Evolutionary conservation across 2,113 vertebrate genomes (phyloP), one percentile per base, ranked within the genome.

Genomic region (Tychaedon coryphoeus): DNA sequence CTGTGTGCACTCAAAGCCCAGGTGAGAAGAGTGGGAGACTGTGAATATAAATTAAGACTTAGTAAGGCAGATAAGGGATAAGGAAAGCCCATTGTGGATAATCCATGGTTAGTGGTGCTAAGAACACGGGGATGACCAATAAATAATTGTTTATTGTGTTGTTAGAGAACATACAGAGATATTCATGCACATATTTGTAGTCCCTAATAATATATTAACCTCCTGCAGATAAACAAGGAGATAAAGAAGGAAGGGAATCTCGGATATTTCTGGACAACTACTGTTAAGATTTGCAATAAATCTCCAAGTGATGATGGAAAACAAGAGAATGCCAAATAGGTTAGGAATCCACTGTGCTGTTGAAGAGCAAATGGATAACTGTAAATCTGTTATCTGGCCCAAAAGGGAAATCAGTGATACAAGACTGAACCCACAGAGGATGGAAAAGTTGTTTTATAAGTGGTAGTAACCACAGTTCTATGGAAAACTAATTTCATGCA

Each of bases 301-400:
- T 81, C 82, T 93, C 13, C 2, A 71, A 48, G 90, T 94, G 92
- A 90, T 88, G 93, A 95, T 76, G 72, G 92, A 96, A 77, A 90
- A 74, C 36, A 45, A 81, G 90, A 61, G 82, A 88, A 92, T 87
- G 94, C 90, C 93, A 96, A 96, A 88, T 14, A 92, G 90, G 85
- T 77, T 64, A 90, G 61, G 88, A 86, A 88, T 88, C 78, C 76
- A 40, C 75, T 45, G 75, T 33, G 86, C 3, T 81, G 72, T 66
- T 92, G 71, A 93, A 90, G 71, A 92, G 82, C 40, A 92, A 70
- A 86, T 60, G 81, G 85, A 38, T 88, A 93, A 94, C 69, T 86
- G 67, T 96, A 96, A 96, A 95, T 95, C 90, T 95, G 81, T 96
- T 95, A 94, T 82, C 82, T 75, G 88, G 53, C 79, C 88, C 76